Base-by-base conservation (phyloP, 2,888 invertebrate species). In the Macrophya alboannulata region DNA sequence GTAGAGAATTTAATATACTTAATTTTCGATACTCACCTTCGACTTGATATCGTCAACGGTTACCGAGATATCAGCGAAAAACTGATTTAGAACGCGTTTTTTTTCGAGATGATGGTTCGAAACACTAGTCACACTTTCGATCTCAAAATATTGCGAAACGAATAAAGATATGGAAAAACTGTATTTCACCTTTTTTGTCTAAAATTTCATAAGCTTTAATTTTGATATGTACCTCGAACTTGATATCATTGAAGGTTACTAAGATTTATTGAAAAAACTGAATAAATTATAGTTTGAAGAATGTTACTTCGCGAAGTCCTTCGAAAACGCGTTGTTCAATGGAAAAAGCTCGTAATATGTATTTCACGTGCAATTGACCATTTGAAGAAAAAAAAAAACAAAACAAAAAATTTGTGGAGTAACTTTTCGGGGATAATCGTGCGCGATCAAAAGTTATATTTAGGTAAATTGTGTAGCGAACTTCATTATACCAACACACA, bases 401-500 rank as follows among this genome's bases (percentile, higher is more conserved):
- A 55, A 55, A n/a, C n/a, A 55, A 55, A 55, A 55, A 55, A n/a
- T n/a, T n/a, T 4, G n/a, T 8, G 55, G n/a, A n/a, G 6, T 2
- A 55, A 55, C 17, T n/a, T 55, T 55, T n/a, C 55, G 8, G 55
- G 55, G 55, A n/a, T 55, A 74, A 74, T 74, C 31, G 43, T 9
- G 43, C 6, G 45, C n/a, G 51, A 79, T 79, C 43, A 43, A 81
- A 81, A 81, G 81, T 81, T 81, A 62, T 81, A 62, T 59, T 81
- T 43, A 81, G 40, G 59, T 51, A 81, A 62, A 81, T 81, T 81
- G 81, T 81, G n/a, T 74, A 74, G 72, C 45, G 17, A 71, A 40
- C 71, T 37, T 40, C 9, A 31, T 62, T 21, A 71, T 31, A 37
- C 31, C 31, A 31, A 31, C 31, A 31, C 68, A 31, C 9, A 31